Conservation (phyloP, 2,888 invertebrate species). For the Brassicogethes aeneus region DNA sequence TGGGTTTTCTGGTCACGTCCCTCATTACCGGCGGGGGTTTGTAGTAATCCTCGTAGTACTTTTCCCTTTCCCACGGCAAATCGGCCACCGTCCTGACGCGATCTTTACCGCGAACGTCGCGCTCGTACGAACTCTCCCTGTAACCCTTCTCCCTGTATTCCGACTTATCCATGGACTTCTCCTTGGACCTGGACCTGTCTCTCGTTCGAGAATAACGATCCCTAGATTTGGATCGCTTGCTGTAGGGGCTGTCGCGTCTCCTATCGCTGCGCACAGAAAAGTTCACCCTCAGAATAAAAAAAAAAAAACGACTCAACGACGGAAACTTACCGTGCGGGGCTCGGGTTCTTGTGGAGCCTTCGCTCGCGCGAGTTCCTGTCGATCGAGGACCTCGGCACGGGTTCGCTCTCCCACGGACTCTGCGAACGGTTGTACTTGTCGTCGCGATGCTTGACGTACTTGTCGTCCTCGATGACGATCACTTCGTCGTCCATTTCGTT, state of each 20-base stretch:
- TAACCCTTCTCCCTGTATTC: not conserved
- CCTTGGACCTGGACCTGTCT: conserved; percentile 2
- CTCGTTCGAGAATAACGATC: conserved; percentile 4
- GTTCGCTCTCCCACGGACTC: conserved; percentile 38
- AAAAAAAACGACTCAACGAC: not conserved
- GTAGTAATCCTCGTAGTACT: conserved; percentile 24
- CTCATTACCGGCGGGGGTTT: conserved; percentile 33
- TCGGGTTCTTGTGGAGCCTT: conserved; percentile 7
- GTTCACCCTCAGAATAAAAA: too few relatives aligned
- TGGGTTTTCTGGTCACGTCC: conserved; percentile 31
- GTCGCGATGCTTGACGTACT: conserved; percentile 6
- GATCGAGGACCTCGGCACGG: conserved; percentile 8
- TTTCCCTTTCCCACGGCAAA: conserved; percentile 28
- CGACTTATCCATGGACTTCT: conserved; percentile 20
- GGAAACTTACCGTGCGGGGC: not conserved
- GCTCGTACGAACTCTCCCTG: conserved; percentile 24
- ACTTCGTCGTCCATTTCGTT: conserved; percentile 32
- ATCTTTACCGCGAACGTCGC: conserved; percentile 23
- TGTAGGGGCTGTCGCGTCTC: not conserved
- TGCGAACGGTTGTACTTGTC: conserved; percentile 26
- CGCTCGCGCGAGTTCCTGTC: conserved; percentile 5
- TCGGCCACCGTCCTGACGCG: conserved; percentile 26
- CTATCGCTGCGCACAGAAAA: too few relatives aligned
- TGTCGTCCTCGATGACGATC: conserved; percentile 31
- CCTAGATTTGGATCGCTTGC: conserved; percentile 4